A percentile compares a stretch with the other conserved stretches of the same genome.
Evolutionary conservation across 2,888 invertebrate species (phyloP).

Genomic region (Nephrotoma guestfalica): DNA sequence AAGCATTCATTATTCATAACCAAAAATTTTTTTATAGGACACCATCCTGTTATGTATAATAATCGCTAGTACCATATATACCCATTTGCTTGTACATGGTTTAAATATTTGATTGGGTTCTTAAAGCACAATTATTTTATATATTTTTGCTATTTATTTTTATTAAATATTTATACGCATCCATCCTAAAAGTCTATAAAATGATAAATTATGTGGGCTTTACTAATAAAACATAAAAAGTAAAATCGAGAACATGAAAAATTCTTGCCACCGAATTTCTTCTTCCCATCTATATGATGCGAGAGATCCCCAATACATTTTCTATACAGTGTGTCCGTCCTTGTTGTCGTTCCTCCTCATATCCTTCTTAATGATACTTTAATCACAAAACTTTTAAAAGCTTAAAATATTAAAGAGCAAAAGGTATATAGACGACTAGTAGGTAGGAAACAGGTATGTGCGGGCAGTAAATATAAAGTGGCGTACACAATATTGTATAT

Average conservation of each 20-base stretch:
- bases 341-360: background rate
- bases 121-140: background rate
- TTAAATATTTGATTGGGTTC: background rate
- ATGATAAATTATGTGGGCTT: background rate
- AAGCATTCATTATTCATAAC: background rate
- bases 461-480: background rate
- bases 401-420: background rate
- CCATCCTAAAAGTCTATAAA: background rate
- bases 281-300: background rate
- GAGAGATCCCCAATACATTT: background rate
- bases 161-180: background rate
- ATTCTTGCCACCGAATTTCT: background rate
- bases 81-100: background rate
- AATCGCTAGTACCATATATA: too few species aligned
- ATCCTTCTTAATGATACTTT: background rate
- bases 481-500: background rate
- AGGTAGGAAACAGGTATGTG: background rate
- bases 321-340: background rate
- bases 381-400: background rate
- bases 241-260: background rate
- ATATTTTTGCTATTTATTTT: background rate
- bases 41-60: background rate
- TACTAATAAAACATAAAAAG: background rate
- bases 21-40: background rate
- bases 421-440: background rate